Percentiles rank a stretch among this genome's conserved stretches.
These are phyloP conservation scores for Falco peregrinus DNA, from an alignment of 2,797 vertebrate species.

Conservation along the genomic window DNA sequence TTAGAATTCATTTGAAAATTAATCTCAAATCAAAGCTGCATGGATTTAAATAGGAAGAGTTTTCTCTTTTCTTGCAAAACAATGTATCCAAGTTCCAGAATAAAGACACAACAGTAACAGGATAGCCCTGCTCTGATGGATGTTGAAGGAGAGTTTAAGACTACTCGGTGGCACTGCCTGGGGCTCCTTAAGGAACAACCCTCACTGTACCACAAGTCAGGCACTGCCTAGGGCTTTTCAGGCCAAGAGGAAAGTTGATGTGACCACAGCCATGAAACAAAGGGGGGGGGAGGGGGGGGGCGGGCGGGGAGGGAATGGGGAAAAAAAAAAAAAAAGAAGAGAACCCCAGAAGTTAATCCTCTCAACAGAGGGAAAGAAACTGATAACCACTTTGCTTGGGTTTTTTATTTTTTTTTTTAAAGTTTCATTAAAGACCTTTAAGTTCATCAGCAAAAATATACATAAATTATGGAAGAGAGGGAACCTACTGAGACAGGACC, in stretches of 20 bases:
- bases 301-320: neutral
- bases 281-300: accelerated
- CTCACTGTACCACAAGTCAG: neutral
- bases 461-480: neutral
- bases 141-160: neutral
- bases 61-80: neutral
- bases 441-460: neutral
- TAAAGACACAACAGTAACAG: neutral
- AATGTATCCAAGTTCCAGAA: neutral
- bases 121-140: neutral
- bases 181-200: neutral
- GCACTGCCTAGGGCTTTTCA: neutral
- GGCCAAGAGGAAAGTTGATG: neutral
- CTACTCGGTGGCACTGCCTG: neutral
- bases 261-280: neutral
- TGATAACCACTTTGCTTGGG: neutral
- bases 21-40: neutral
- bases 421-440: neutral
- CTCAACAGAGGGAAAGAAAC: neutral
- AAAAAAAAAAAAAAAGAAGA: neutral
- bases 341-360: neutral
- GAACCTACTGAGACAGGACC: neutral
- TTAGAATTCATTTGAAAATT: neutral
- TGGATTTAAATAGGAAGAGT: neutral
- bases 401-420: neutral